These are phyloP conservation scores for Catharus fuscescens DNA, from an alignment of 2,113 vertebrate genomes.

Conservation along the genomic window DNA sequence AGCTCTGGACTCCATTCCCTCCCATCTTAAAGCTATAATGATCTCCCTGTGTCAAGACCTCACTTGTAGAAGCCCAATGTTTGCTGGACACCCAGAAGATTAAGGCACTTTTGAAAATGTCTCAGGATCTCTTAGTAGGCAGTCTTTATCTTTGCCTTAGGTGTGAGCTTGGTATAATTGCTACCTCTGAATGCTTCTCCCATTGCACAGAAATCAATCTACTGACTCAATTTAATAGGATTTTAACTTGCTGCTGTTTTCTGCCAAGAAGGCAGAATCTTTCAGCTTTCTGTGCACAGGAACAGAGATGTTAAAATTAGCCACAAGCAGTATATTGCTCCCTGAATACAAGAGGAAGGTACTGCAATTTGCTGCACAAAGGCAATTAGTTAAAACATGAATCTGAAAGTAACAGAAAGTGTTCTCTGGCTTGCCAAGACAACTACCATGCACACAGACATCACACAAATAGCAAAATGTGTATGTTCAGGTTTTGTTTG, in stretches of 20 bases:
- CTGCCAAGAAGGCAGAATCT: constrained; percentile 13
- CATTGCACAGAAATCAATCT: not conserved
- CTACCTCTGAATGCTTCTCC: not conserved
- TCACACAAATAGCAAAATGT: not conserved
- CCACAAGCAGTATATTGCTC: not conserved
- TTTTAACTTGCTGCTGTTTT: constrained; percentile 31
- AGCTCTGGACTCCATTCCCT: not conserved
- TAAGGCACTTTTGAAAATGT: not conserved
- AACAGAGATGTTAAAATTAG: constrained; percentile 49
- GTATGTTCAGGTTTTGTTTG: not conserved
- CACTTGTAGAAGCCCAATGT: not conserved
- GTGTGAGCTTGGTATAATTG: not conserved
- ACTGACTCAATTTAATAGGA: not conserved
- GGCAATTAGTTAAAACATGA: not conserved
- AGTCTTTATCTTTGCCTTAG: not conserved
- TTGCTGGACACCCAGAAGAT: not conserved
- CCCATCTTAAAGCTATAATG: not conserved
- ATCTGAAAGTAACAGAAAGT: not conserved
- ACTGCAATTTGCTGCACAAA: not conserved
- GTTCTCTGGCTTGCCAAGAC: not conserved
- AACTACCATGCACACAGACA: not conserved
- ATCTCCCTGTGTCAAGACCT: not conserved
- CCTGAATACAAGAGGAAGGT: constrained; percentile 26
- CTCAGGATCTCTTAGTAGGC: not conserved
- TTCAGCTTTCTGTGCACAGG: not conserved